Evolutionary conservation across 2,797 vertebrate genomes (phyloP), one percentile per base, ranked within the genome.

Genomic region (Dallia pectoralis): DNA sequence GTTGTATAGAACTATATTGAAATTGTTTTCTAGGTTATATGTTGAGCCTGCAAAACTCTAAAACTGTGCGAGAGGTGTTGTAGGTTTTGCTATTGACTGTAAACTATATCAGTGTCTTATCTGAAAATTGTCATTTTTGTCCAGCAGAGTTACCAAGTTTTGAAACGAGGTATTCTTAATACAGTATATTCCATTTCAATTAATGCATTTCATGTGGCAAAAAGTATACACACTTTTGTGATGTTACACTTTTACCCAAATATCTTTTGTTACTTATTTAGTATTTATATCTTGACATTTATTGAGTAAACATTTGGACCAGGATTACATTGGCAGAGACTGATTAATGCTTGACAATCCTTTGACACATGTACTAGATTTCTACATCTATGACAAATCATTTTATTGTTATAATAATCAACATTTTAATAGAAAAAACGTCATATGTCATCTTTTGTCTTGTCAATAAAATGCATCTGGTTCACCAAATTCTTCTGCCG

Each of bases 161-260:
- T n/a, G n/a, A n/a, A n/a, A n/a, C n/a, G n/a, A n/a, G n/a, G n/a
- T n/a, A n/a, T n/a, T n/a, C n/a, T n/a, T n/a, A n/a, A n/a, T 27
- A 59, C 4, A 19, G 30, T 66, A 56, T 79, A 44, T 78, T 79
- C n/a, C 70, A 69, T 75, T 71, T 77, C 22, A 29, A 51, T 51
- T 51, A 19, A 7, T 51, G 48, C 48, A 51, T 81, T 74, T 78
- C 18, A 66, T 81, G 0, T 22, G 48, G 19, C 2, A 66, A 82
- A 87, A 85, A 82, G 80, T 84, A 74, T 82, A 64, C 79, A 72
- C 22, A 61, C 74, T 51, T 32, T 69, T 72, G 19, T 79, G 7
- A 6, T 68, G 74, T 78, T 67, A 66, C 67, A 73, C 73, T 84
- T 71, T 27, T 83, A 82, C 67, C 82, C 84, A 91, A 88, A 89